These are phyloP conservation scores for Petrocephalus zakoni DNA, from an alignment of 2,113 vertebrate genomes.

Conservation along the genomic window DNA sequence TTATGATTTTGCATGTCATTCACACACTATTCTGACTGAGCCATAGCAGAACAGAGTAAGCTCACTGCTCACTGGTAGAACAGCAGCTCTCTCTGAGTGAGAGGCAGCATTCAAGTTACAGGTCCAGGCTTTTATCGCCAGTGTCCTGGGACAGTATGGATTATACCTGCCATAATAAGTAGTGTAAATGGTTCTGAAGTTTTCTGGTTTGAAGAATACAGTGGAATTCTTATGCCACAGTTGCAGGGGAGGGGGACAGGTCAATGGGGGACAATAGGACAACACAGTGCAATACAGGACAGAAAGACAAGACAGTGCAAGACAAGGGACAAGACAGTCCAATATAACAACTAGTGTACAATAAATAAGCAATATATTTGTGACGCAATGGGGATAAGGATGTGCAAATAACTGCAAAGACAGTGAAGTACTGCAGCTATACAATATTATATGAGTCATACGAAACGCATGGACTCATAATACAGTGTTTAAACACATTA, in stretches of 20 bases:
- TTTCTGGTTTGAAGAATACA: neutral
- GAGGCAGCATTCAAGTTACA: neutral
- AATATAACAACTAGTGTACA: neutral
- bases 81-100: neutral
- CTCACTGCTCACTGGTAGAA: neutral
- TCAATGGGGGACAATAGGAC: neutral
- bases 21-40: neutral
- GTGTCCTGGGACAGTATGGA: neutral
- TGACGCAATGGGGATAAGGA: neutral
- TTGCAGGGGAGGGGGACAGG: neutral
- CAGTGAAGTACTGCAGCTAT: neutral
- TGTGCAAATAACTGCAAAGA: neutral
- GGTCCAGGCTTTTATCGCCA: neutral
- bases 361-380: neutral
- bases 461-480: neutral
- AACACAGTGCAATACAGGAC: neutral
- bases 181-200: neutral
- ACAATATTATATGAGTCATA: neutral
- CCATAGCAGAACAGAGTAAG: neutral
- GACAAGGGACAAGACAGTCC: neutral
- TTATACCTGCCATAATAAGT: neutral
- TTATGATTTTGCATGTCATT: neutral
- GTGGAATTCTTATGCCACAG: neutral
- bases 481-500: neutral
- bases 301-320: neutral